Conservation (phyloP, 2,888 invertebrate species). For the Nephrotoma appendiculata region DNA sequence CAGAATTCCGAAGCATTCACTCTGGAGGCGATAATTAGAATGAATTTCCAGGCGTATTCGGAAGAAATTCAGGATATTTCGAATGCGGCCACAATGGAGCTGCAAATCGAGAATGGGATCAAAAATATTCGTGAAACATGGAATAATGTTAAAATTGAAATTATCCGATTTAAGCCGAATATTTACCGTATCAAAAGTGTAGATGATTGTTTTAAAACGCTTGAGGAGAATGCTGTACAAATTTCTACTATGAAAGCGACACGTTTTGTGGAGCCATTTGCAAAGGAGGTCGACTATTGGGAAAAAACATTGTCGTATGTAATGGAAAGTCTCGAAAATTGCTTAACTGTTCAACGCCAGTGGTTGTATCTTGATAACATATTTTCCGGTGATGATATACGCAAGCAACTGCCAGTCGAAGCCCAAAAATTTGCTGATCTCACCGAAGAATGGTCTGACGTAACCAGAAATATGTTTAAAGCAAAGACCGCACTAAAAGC, state of each 20-base stretch:
- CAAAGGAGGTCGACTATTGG: constrained; percentile 72
- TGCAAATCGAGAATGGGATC: constrained; percentile 70
- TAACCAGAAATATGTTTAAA: constrained; percentile 36
- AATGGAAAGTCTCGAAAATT: constrained; percentile 64
- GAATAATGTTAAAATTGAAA: constrained; percentile 55
- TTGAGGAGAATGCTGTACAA: constrained; percentile 76
- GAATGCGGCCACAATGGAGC: constrained; percentile 75
- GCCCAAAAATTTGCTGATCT: constrained; percentile 58
- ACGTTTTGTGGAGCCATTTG: constrained; percentile 73
- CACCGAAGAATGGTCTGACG: constrained; percentile 53
- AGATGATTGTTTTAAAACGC: constrained; percentile 51
- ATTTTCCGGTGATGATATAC: constrained; percentile 74
- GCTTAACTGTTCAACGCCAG: constrained; percentile 67
- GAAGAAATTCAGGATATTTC: constrained; percentile 77
- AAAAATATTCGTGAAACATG: constrained; percentile 56
- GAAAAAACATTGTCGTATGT: constrained; percentile 70
- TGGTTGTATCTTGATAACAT: constrained; percentile 83
- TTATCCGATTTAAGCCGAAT: constrained; percentile 51
- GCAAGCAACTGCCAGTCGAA: constrained; percentile 66
- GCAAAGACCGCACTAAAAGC: constrained; percentile 43
- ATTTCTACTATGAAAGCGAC: constrained; percentile 80
- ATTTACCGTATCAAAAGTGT: constrained; percentile 57
- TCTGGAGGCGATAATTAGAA: constrained; percentile 59
- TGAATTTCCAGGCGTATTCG: constrained; percentile 68
- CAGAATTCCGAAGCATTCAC: constrained; percentile 66